These are phyloP conservation scores for Phengaris arion DNA, from an alignment of 2,888 invertebrate species.

Conservation along the genomic window DNA sequence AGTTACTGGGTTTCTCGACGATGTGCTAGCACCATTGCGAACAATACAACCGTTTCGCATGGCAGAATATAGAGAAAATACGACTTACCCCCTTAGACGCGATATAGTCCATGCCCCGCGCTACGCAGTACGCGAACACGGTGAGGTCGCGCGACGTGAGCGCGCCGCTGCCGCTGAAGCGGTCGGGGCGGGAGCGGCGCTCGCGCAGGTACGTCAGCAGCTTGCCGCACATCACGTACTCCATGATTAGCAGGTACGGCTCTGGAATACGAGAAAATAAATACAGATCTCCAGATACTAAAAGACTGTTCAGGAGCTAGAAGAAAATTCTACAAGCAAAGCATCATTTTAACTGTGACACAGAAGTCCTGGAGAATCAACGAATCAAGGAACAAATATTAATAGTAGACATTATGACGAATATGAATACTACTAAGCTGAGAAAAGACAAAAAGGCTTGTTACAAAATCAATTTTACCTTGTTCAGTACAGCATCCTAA, in stretches of 20 bases:
- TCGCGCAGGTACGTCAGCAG: slow-evolving; percentile 86
- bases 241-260: slow-evolving; percentile 90
- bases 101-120: slow-evolving; percentile 91
- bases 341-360: too few relatives aligned
- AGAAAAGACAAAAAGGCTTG: too few relatives aligned
- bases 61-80: neutral
- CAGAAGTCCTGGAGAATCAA: too few relatives aligned
- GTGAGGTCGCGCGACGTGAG: slow-evolving; percentile 86
- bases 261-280: slow-evolving; percentile 74
- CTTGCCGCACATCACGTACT: slow-evolving; percentile 92
- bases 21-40: too few relatives aligned
- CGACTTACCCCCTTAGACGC: slow-evolving; percentile 85
- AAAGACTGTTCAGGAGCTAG: too few relatives aligned
- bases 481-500: slow-evolving; percentile 90
- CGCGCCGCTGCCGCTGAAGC: slow-evolving; percentile 83
- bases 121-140: slow-evolving; percentile 89
- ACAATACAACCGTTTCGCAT: too few relatives aligned
- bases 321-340: too few relatives aligned
- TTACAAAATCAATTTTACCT: slow-evolving; percentile 68
- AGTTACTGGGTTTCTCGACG: too few relatives aligned
- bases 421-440: too few relatives aligned
- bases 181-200: slow-evolving; percentile 75
- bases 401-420: too few relatives aligned
- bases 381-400: too few relatives aligned
- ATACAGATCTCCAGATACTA: too few relatives aligned